Evolutionary conservation across 2,888 invertebrate species (phyloP).

Genomic region (Amiota minor): DNA sequence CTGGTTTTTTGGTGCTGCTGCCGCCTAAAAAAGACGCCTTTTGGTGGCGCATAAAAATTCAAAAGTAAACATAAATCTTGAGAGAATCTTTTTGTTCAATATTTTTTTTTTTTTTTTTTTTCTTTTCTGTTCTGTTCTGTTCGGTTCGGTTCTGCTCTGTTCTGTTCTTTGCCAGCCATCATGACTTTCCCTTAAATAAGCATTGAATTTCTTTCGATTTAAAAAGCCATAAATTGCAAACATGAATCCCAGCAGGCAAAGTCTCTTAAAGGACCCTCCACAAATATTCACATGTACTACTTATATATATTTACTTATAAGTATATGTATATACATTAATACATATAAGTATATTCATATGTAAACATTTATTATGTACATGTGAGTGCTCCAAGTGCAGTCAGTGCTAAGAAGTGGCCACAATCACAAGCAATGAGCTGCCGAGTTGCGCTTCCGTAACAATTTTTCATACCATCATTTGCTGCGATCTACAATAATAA

Average conservation of each 20-base stretch:
- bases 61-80: slow-evolving; percentile 53
- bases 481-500: background rate
- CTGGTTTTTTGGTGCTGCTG: too few relatives aligned
- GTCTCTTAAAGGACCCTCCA: background rate
- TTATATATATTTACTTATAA: background rate
- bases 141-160: too few relatives aligned
- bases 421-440: slow-evolving; percentile 41
- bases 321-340: slow-evolving; percentile 4
- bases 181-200: slow-evolving; percentile 49
- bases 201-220: slow-evolving; percentile 62
- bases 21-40: slow-evolving; percentile 25
- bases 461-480: slow-evolving; percentile 63
- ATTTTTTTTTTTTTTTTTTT: slow-evolving; percentile 31
- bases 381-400: slow-evolving; percentile 25
- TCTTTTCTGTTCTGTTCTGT: slow-evolving; percentile 5
- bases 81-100: slow-evolving; percentile 32
- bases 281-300: background rate
- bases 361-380: slow-evolving; percentile 2
- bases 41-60: slow-evolving; percentile 44
- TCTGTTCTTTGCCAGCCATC: background rate
- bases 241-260: slow-evolving; percentile 36
- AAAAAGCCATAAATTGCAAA: slow-evolving; percentile 56
- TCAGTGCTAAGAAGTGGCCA: slow-evolving; percentile 26
- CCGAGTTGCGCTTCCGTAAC: slow-evolving; percentile 32
- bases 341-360: background rate